Conservation (phyloP, 2,888 invertebrate genomes). For the Aleiodes leptofemur region DNA sequence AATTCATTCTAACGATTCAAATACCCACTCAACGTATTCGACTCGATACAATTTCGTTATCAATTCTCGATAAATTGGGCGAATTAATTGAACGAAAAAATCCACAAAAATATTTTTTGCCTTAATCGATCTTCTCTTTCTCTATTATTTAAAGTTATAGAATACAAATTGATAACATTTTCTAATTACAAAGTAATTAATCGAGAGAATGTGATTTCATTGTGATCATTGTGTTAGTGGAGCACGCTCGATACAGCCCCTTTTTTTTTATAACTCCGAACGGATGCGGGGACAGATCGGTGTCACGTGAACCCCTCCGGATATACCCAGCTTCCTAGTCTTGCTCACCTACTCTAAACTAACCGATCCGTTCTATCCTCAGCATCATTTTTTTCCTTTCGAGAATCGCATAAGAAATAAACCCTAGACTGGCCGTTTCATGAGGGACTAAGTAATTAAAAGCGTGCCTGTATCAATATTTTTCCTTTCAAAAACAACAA, state of each 20-base stretch:
- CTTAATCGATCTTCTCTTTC: too few relatives aligned
- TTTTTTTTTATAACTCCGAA: constrained; percentile 56
- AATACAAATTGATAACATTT: too few relatives aligned
- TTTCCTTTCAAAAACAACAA: too few relatives aligned
- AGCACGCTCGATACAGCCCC: constrained; percentile 53
- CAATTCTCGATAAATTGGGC: neutral
- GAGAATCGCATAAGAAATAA: neutral
- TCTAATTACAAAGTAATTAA: neutral
- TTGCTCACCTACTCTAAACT: constrained; percentile 69
- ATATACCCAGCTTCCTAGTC: constrained; percentile 73
- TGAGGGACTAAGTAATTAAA: too few relatives aligned
- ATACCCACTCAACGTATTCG: neutral
- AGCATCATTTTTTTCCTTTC: constrained; percentile 4
- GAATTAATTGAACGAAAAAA: constrained; percentile 1
- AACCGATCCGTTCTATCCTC: constrained; percentile 47
- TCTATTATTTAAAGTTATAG: too few relatives aligned
- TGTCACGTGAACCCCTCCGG: constrained; percentile 74
- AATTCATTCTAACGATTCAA: neutral
- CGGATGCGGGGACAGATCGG: constrained; percentile 73
- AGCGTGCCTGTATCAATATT: too few relatives aligned
- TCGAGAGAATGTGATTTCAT: constrained; percentile 34
- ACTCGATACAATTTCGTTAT: neutral
- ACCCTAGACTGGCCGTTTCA: neutral
- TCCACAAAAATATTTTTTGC: neutral
- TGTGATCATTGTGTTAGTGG: constrained; percentile 51